Evolutionary conservation across 2,888 invertebrate genomes (phyloP).

Genomic region (Onchidella celtica): DNA sequence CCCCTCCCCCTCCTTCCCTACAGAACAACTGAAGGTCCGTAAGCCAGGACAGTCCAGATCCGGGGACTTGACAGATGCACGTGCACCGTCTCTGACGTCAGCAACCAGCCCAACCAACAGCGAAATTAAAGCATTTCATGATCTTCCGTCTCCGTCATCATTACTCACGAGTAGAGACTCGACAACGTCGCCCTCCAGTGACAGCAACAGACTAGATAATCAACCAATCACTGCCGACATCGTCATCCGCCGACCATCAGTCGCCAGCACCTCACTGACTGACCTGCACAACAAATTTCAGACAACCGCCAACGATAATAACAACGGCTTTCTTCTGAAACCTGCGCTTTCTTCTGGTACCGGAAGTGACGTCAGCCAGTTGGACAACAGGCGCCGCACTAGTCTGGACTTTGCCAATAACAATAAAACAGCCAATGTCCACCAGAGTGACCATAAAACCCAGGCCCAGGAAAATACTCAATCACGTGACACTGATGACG

Average conservation of each 20-base stretch:
- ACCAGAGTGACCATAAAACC: too few species aligned
- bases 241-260: background rate
- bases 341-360: background rate
- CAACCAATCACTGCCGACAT: background rate
- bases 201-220: background rate
- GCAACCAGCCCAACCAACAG: too few species aligned
- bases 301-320: background rate
- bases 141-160: too few species aligned
- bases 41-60: background rate
- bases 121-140: too few species aligned
- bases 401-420: background rate
- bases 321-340: background rate
- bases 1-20: background rate
- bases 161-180: too few species aligned
- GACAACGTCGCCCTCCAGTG: background rate
- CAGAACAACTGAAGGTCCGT: constrained; percentile 16
- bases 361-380: background rate
- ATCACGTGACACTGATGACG: background rate
- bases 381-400: background rate
- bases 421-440: background rate
- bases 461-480: too few species aligned
- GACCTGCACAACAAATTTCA: background rate
- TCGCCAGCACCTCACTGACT: background rate
- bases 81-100: background rate
- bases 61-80: background rate